Percentiles rank a stretch among this genome's conserved stretches.
phyloP scores from a whole-genome alignment of 2,797 vertebrate species.

The Muscicapa striata region DNA sequence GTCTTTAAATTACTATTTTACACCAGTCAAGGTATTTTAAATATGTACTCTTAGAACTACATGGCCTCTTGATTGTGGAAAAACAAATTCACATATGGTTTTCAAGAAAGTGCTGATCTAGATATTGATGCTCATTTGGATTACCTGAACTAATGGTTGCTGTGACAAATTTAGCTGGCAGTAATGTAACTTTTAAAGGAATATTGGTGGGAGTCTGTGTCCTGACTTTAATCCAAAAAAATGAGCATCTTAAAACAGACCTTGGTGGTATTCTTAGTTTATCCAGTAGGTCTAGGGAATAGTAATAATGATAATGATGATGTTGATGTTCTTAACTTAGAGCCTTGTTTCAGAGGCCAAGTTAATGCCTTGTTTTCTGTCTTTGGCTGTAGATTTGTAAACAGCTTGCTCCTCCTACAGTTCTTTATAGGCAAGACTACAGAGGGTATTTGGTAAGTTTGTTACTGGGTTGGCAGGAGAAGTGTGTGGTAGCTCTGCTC shows the following conservation, averaged over 20 bases:
- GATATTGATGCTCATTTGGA: neutral
- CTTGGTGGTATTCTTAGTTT: neutral
- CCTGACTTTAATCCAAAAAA: neutral
- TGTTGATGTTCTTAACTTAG: neutral
- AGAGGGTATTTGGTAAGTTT: neutral
- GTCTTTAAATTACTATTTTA: neutral
- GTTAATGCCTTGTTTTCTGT: neutral
- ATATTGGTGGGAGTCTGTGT: neutral
- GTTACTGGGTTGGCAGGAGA: neutral
- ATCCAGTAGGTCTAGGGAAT: neutral
- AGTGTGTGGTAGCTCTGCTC: rapidly evolving
- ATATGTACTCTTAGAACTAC: neutral
- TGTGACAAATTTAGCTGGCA: neutral
- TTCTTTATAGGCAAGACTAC: neutral
- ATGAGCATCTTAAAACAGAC: neutral
- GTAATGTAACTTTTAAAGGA: neutral
- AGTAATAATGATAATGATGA: neutral
- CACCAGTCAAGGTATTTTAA: neutral
- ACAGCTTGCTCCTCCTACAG: neutral
- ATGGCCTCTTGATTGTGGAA: neutral
- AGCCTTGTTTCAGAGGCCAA: neutral
- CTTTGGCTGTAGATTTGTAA: neutral
- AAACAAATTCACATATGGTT: neutral
- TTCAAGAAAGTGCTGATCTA: neutral
- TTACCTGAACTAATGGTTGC: neutral